These are phyloP conservation scores for Melanogrammus aeglefinus DNA, from an alignment of 2,797 vertebrate genomes.

Conservation along the genomic window DNA sequence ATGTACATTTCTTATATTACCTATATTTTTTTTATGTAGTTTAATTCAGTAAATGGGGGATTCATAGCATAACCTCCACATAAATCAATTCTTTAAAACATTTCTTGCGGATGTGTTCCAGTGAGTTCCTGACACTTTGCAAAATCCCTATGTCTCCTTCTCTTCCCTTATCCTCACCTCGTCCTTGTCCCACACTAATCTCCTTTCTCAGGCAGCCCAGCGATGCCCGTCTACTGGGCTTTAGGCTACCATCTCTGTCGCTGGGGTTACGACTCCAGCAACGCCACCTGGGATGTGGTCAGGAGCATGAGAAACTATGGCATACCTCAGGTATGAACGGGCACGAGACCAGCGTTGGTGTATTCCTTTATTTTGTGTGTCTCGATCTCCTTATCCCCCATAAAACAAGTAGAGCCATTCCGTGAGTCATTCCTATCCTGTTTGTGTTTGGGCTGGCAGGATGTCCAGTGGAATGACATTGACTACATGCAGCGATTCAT, in stretches of 20 bases:
- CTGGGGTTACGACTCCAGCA: constrained; percentile 83
- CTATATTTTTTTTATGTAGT: no score
- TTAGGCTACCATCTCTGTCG: constrained; percentile 89
- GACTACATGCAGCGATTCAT: constrained; percentile 84
- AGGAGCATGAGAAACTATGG: constrained; percentile 80
- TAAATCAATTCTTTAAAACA: not conserved
- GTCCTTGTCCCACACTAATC: not conserved
- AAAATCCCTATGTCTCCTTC: not conserved
- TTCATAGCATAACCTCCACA: not conserved
- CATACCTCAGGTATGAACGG: constrained; percentile 82
- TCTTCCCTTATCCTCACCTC: not conserved
- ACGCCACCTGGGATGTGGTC: constrained; percentile 78
- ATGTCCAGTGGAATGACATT: constrained; percentile 89
- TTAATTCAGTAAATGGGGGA: not conserved
- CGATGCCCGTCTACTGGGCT: constrained; percentile 86
- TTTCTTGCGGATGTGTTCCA: not conserved
- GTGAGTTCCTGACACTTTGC: not conserved
- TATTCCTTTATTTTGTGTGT: not conserved
- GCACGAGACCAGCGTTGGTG: not conserved
- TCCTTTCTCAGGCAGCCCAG: constrained; percentile 64
- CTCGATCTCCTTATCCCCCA: not conserved
- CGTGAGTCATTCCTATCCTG: not conserved
- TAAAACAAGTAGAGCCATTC: not conserved
- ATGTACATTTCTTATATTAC: no score
- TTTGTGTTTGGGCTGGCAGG: constrained; percentile 56